Base-by-base conservation (phyloP, 2,113 vertebrate species). In the Bungarus multicinctus region DNA sequence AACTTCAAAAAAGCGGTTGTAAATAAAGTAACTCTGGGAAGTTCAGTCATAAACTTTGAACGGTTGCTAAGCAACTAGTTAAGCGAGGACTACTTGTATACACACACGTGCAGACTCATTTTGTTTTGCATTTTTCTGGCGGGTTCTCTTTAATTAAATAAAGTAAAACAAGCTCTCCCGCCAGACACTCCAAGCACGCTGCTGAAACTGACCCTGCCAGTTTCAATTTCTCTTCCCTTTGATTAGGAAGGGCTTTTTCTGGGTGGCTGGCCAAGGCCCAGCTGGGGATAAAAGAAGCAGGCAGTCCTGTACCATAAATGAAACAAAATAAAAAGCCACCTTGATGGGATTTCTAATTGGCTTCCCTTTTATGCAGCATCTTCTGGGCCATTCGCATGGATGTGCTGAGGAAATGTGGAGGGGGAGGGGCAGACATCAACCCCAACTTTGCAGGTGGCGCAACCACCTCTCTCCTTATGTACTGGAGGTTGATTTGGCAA, bases 381-480 rank as follows among this genome's bases (percentile, higher is more conserved):
- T 34, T 94, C 93, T 94, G 95, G 18, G 96, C 96, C 96, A 96
- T 97, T 97, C 89, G n/a, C 96, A 96, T 97, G 97, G 97, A 97
- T 97, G 96, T 96, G 95, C 92, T 20, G 18, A 43, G 34, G 34
- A 18, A 43, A 43, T 81, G 34, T 81, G 20, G 58, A 27, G 18
- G 34, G 16, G 34, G 97, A 97, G 95, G 97, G 97, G 97, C 91
- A 96, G 93, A 95, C 94, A 95, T 96, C 90, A 57, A 90, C 96
- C 93, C 94, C 94, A 94, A 89, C 95, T 58, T 91, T 2, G 87
- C 97, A 98, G 97, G 97, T 98, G 97, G 96, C 95, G 95, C 0
- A 5, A 95, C 95, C 96, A 95, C 97, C 97, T 97, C 97, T 97
- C 94, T 97, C 95, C 95, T 96, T 95, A 81, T 97, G 96, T 96